These are phyloP conservation scores for Toxotes chatareus DNA, from an alignment of 2,113 vertebrate genomes.

Conservation along the genomic window DNA sequence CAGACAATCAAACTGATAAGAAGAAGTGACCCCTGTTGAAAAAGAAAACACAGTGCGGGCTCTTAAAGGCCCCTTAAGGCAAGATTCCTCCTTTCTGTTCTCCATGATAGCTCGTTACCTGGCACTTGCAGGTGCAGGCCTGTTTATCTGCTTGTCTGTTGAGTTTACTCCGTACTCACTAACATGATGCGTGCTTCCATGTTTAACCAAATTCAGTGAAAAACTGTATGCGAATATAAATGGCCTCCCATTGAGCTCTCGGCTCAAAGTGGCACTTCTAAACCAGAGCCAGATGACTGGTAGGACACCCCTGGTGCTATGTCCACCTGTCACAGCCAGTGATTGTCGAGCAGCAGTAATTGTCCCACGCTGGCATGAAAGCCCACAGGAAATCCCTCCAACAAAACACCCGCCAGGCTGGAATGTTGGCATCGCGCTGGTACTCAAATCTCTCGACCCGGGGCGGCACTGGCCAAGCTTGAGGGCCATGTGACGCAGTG, in stretches of 20 bases:
- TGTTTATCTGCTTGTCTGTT: background rate
- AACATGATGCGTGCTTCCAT: background rate
- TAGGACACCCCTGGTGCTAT: slow-evolving; percentile 33
- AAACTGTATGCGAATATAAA: background rate
- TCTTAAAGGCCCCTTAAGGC: background rate
- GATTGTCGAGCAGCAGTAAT: slow-evolving; percentile 71
- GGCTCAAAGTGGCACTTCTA: slow-evolving; percentile 27
- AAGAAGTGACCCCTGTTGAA: slow-evolving; percentile 44
- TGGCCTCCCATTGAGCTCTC: slow-evolving; percentile 20
- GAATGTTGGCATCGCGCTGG: slow-evolving; percentile 78
- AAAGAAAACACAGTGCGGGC: slow-evolving; percentile 8
- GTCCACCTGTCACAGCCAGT: slow-evolving; percentile 71
- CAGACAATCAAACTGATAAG: slow-evolving; percentile 63
- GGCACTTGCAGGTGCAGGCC: background rate
- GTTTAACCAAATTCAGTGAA: background rate
- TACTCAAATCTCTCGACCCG: slow-evolving; percentile 43
- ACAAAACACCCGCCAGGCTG: slow-evolving; percentile 75
- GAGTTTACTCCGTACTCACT: background rate
- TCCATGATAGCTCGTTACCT: background rate
- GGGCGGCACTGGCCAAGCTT: slow-evolving; percentile 42
- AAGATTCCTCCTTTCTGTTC: background rate
- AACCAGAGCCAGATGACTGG: slow-evolving; percentile 24
- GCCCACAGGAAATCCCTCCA: slow-evolving; percentile 80
- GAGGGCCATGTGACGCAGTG: slow-evolving; percentile 63
- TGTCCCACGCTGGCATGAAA: slow-evolving; percentile 72